A percentile compares a stretch with the other conserved stretches of the same genome.
Conservation (phyloP, 2,113 vertebrate species). For the Orthonyx spaldingii region DNA sequence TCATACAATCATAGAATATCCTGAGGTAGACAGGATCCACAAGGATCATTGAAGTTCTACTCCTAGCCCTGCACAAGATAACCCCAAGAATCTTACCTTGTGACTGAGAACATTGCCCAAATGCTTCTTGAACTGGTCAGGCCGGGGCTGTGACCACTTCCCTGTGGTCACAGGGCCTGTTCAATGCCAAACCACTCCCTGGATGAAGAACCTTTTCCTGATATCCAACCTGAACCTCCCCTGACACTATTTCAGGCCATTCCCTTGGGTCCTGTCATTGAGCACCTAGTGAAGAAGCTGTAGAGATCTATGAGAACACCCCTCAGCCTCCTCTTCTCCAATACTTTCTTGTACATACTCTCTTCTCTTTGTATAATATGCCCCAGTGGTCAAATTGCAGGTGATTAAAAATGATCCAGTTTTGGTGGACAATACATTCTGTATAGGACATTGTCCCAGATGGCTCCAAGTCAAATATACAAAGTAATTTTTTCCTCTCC, state of each 20-base stretch:
- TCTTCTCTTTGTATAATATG: background rate
- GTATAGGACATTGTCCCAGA: background rate
- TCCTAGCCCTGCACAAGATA: background rate
- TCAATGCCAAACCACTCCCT: background rate
- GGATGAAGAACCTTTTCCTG: background rate
- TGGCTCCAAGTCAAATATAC: background rate
- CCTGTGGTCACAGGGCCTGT: background rate
- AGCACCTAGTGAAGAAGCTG: background rate
- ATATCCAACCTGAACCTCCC: background rate
- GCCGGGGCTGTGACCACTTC: too few species aligned
- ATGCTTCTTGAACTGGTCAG: background rate
- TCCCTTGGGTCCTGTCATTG: rapidly evolving
- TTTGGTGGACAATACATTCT: background rate
- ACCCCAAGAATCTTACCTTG: background rate
- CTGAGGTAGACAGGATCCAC: background rate
- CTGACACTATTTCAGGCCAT: background rate
- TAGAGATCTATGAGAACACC: background rate
- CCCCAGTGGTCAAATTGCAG: background rate
- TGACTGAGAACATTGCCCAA: background rate
- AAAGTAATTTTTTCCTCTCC: background rate
- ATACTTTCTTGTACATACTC: background rate
- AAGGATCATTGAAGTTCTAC: background rate
- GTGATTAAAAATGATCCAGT: background rate
- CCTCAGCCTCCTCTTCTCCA: background rate
- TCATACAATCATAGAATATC: background rate